Evolutionary conservation across 2,797 vertebrate genomes (phyloP), one percentile per base, ranked within the genome.

Genomic region (Thalassophryne amazonica): DNA sequence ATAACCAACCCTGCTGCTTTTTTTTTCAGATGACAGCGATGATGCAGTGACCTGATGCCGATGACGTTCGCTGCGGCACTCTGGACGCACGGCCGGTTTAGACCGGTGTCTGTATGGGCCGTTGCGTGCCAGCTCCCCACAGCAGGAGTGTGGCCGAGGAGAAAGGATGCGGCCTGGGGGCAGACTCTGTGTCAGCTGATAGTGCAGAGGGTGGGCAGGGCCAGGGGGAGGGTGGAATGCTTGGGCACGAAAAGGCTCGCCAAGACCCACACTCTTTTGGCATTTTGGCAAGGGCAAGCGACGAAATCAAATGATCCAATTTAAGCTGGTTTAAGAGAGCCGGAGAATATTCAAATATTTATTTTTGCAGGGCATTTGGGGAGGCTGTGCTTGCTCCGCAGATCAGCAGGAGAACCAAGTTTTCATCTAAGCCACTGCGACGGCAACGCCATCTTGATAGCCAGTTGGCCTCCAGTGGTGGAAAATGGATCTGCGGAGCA

Each of bases 271-370:
- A 83, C 86, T 90, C 88, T 91, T 79, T 89, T 89, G 89, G 91
- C 91, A 91, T 92, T 91, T 92, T 92, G 90, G 91, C 91, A 91
- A 75, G 80, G 83, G 49, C 82, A 89, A 53, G 85, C 87, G 85
- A 85, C 80, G 78, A 83, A 83, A 81, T 77, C 81, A 86, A 88
- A 86, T 88, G 88, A 90, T 92, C 91, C 90, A 89, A 88, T 90
- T 90, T 92, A 91, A 92, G 89, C 88, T 80, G 86, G 88, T 90
- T 85, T 85, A 88, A 83, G 80, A 90, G 84, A 61, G 80, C 71
- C 67, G 85, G 74, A 88, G 90, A 88, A 90, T 90, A 90, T 90
- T 91, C 90, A 91, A 91, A 91, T 90, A 91, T 90, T 90, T 88
- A 80, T 88, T 88, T 89, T 85, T 75, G 76, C 79, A 67, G 79